phyloP scores from a whole-genome alignment of 2,888 invertebrate genomes.

The Agrenia bidenticulata region DNA sequence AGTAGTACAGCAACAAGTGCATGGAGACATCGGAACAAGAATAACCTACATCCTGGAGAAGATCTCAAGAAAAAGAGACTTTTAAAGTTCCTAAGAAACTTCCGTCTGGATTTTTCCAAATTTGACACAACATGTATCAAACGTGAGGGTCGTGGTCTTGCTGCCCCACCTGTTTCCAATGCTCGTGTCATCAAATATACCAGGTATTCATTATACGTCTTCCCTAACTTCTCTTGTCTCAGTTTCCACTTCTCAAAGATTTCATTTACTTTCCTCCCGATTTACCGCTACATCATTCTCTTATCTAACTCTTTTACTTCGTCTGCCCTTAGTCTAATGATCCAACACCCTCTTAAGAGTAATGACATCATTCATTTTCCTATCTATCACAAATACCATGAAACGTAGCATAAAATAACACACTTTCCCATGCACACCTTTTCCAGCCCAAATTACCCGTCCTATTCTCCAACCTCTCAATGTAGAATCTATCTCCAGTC shows the following conservation, averaged over 20 bases:
- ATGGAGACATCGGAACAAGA: constrained; percentile 35
- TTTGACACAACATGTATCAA: constrained; percentile 53
- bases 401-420: too few species aligned
- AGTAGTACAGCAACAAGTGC: constrained; percentile 39
- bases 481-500: too few species aligned
- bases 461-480: too few species aligned
- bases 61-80: constrained; percentile 49
- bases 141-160: constrained; percentile 49
- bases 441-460: too few species aligned
- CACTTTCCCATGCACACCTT: too few species aligned
- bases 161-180: constrained; percentile 50
- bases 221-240: constrained; percentile 5
- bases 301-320: constrained; percentile 5
- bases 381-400: too few species aligned
- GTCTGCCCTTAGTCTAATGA: constrained; percentile 8
- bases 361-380: constrained; percentile 2
- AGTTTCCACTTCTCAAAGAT: not conserved
- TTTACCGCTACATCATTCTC: constrained; percentile 8
- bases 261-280: constrained; percentile 5
- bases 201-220: constrained; percentile 36
- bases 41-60: constrained; percentile 27
- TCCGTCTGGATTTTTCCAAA: constrained; percentile 53
- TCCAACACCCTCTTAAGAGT: constrained; percentile 1
- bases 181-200: constrained; percentile 51
- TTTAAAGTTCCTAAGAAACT: constrained; percentile 52